These are phyloP conservation scores for Acropora tenuis DNA, from an alignment of 64 coral and sea anemone genomes.

Conservation along the genomic window DNA sequence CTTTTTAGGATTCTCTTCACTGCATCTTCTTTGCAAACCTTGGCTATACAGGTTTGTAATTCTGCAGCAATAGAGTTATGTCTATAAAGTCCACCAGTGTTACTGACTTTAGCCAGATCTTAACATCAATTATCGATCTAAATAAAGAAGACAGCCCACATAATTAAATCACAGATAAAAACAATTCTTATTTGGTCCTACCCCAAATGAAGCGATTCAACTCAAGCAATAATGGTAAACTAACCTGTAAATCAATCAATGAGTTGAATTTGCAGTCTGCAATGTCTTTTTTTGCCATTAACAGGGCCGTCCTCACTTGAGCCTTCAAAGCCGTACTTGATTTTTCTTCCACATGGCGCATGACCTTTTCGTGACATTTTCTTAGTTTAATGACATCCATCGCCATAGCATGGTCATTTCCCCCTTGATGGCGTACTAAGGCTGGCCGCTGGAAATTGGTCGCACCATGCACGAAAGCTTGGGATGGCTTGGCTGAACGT, in stretches of 20 bases:
- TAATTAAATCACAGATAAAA: background rate
- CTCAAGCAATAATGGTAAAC: background rate
- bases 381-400: background rate
- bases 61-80: constrained; percentile 30
- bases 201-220: background rate
- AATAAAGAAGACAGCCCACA: constrained; percentile 14
- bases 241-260: constrained; percentile 57
- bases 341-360: constrained; percentile 13
- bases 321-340: constrained; percentile 22
- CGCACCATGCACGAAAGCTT: background rate
- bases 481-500: too few species aligned
- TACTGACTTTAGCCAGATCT: constrained; percentile 22
- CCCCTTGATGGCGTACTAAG: constrained; percentile 5
- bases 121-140: constrained; percentile 3
- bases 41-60: background rate
- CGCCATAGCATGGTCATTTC: constrained; percentile 19
- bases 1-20: constrained; percentile 15
- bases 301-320: constrained; percentile 15
- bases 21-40: background rate
- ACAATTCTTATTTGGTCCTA: constrained; percentile 2
- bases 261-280: constrained; percentile 7
- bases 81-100: constrained; percentile 24
- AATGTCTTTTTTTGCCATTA: constrained; percentile 17
- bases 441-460: constrained; percentile 11
- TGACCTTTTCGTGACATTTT: constrained; percentile 8